These are phyloP conservation scores for Corythucha ciliata DNA, from an alignment of 2,888 invertebrate species.

Conservation along the genomic window DNA sequence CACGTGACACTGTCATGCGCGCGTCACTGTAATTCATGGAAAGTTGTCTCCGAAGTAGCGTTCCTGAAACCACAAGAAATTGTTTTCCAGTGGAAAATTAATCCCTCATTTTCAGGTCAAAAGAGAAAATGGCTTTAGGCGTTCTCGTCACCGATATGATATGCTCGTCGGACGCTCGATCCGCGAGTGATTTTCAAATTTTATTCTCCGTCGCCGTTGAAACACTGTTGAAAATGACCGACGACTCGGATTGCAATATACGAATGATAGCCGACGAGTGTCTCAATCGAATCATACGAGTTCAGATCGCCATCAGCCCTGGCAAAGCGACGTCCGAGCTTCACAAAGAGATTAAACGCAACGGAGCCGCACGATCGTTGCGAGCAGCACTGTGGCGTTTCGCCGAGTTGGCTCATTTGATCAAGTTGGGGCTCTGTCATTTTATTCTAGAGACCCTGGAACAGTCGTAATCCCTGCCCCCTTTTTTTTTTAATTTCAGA, in stretches of 20 bases:
- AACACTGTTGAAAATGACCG: slow-evolving; percentile 58
- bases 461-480: too few species aligned
- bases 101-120: slow-evolving; percentile 51
- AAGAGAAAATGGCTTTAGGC: slow-evolving; percentile 65
- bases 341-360: slow-evolving; percentile 72
- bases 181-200: slow-evolving; percentile 52
- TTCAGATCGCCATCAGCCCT: slow-evolving; percentile 53
- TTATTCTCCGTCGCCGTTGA: slow-evolving; percentile 62
- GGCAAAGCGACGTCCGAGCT: slow-evolving; percentile 69
- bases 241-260: slow-evolving; percentile 68
- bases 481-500: slow-evolving; percentile 38
- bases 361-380: slow-evolving; percentile 59
- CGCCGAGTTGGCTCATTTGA: slow-evolving; percentile 62
- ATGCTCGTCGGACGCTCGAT: slow-evolving; percentile 52
- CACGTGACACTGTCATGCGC: too few species aligned
- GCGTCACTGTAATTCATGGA: too few species aligned
- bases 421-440: slow-evolving; percentile 42
- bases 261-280: slow-evolving; percentile 74
- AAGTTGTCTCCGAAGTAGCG: too few species aligned
- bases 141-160: slow-evolving; percentile 63
- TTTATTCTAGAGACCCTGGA: not conserved
- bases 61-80: too few species aligned
- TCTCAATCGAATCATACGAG: slow-evolving; percentile 63
- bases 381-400: slow-evolving; percentile 69
- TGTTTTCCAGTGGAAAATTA: too few species aligned